Base-by-base conservation (phyloP, 2,113 vertebrate genomes). In the Corvus moneduloides region DNA sequence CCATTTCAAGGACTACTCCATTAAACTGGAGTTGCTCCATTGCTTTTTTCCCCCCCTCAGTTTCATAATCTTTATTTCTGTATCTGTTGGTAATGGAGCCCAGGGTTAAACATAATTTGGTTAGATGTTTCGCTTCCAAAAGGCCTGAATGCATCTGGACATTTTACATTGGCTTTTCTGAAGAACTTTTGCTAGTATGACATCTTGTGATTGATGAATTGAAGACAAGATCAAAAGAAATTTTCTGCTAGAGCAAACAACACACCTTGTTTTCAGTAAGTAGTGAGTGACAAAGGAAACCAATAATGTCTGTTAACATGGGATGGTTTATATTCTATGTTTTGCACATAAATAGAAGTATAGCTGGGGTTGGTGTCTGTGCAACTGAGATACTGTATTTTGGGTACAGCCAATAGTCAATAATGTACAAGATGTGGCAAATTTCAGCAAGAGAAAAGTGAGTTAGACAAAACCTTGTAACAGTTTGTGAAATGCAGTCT, bases 91-190 rank as follows among this genome's bases (percentile, higher is more conserved):
- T 92, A 74, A 63, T 10, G 0, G 75, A 88, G 37, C 26, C 55
- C 43, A n/a, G 72, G 21, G 46, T 88, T 86, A 69, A 93, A 83
- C 24, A 56, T 58, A 21, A 89, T 81, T 93, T 2, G 4, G 35
- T 95, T 80, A 90, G 68, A 71, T 93, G 59, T 63, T 92, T 93
- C 63, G 35, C 33, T 78, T 93, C 81, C 83, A 84, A 35, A 81
- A 67, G 55, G 18, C 44, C 30, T 84, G 59, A 83, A 71, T 48
- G 59, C 72, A 92, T 72, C 46, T 89, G 76, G 55, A 78, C 64
- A 37, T 77, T 93, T 92, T 77, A 81, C 4, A 0, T 6, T 84
- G 72, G 35, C 9, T 77, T 93, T 94, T 87, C 48, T 87, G 52
- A 74, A 87, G 43, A 84, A 24, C 39, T 89, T 91, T 75, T 77